Base-by-base conservation (phyloP, 2,888 invertebrate species). In the Augiades crinisus region DNA sequence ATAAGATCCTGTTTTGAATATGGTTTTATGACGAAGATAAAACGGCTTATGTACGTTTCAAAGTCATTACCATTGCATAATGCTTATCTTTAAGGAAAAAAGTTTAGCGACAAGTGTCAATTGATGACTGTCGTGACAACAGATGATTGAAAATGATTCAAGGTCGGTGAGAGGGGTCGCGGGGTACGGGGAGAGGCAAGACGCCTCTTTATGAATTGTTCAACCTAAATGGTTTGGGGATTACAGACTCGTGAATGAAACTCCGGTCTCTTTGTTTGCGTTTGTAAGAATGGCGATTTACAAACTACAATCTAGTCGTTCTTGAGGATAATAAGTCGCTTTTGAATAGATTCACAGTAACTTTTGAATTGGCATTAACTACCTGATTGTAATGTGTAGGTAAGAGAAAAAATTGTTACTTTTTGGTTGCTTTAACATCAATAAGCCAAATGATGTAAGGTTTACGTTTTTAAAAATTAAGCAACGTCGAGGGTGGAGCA, bases 161-260 rank as follows among this genome's bases (percentile, higher is more conserved):
- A 47, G 47, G 47, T 40, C 40, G 47, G 8, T 37, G 13, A n/a
- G 10, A 17, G 38, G 19, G 12, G 10, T 27, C 4, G 12, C 13
- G 27, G 3, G 10, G 37, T 4, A 19, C 8, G 34, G 14, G 38
- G 38, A 10, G 5, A 4, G 34, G 22, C 8, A 19, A 17, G 17
- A 14, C 8, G 31, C 16, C 40, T 17, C 30, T 40, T 47, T 31
- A 40, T 47, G 47, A 47, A 47, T 47, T 47, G 47, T 47, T 47
- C 31, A 16, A 40, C 44, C 22, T 47, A 40, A 40, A 33, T 22
- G 7, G 40, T 47, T 40, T 31, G 40, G 21, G 40, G 47, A 33
- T 47, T 47, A 47, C 47, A 14, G 22, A 30, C 16, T 47, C 10
- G 30, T 47, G 40, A 47, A 47, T 47, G 47, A 16, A 16, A 14